Base-by-base conservation (phyloP, 2,797 vertebrate genomes). In the Sebastiscus tertius region DNA sequence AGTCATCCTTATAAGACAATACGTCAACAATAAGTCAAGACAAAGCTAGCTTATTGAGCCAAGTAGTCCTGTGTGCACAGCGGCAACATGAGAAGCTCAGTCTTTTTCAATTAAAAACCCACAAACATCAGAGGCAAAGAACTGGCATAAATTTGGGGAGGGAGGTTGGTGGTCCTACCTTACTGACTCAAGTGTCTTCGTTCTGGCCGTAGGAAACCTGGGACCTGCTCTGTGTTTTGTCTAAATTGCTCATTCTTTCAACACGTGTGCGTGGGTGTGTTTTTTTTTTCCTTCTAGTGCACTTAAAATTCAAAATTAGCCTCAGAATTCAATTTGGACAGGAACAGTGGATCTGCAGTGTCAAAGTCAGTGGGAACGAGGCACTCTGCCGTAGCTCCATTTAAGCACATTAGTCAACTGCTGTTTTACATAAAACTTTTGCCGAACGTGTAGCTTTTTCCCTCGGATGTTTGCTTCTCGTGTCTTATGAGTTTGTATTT, bases 401-500 rank as follows among this genome's bases (percentile, higher is more conserved):
- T 59, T 60, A 20, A 66, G 74, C 34, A 22, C 42, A 63, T 61
- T 58, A 67, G n/a, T 46, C 46, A 26, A 10, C n/a, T 46, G 24
- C 39, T 13, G n/a, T 62, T 61, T 49, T 24, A 61, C 36, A 66
- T 20, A 5, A 66, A 74, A 31, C 2, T 3, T 1, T 12, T 8
- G n/a, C 7, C 14, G 1, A 6, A 7, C 4, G 22, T 16, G 9
- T 1, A 16, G 59, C 22, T 22, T 56, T 18, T 18, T 49, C 39
- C 33, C 26, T 39, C 2, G 11, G 39, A 70, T 64, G 13, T 67
- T 54, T 49, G 6, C 22, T 56, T 34, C 36, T 20, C n/a, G 3
- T n/a, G 31, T 58, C 49, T 64, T 49, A 72, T 77, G 26, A 67
- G 70, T 71, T 58, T 79, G 60, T 39, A 29, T 60, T 69, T 72